Evolutionary conservation across 1,140 invertebrate species (phyloP), one percentile per base, ranked within the genome.

Genomic region (Cyclargus thomasi): DNA sequence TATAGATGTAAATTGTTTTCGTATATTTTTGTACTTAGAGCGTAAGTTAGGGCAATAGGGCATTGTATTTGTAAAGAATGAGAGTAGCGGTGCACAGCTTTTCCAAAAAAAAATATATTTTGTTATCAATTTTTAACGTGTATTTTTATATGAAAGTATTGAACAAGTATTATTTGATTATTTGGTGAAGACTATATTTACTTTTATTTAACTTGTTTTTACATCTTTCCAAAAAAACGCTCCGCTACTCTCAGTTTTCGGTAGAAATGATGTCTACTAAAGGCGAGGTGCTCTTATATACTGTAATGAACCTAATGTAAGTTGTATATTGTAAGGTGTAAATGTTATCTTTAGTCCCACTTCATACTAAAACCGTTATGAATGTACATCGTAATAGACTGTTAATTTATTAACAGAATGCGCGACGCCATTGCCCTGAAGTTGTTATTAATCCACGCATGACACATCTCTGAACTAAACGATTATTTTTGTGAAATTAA

Each of bases 11-110:
- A 77, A 77, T 71, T 83, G 63, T 70, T 77, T 83, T 80, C 73
- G 77, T 81, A 81, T 83, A 82, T 84, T 85, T 85, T 85, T 82
- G 80, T 88, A 85, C 75, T 83, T 88, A 85, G 79, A 62, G 64
- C 69, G 75, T 76, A 72, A 63, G 72, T 71, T 21, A 63, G 36
- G 59, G 22, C n/a, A n/a, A 70, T 21, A 63, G 36, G 59, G 22
- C 47, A 63, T 68, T 59, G 17, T 20, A 47, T 59, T 59, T 20
- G 53, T 59, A 14, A 16, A 1, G 2, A 47, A 47, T 16, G 10
- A 11, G 39, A 8, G 39, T 47, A 16, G 39, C 39, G 10, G 39
- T 1, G 39, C 39, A 0, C 39, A 1, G 14, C 14, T 47, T 47
- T 47, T 47, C 14, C 39, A 8, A 0, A 29, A 29, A 29, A 29